A percentile compares a stretch with the other conserved stretches of the same genome.
phyloP scores from a whole-genome alignment of 2,888 invertebrate species.

The Aleiodes alternator region DNA sequence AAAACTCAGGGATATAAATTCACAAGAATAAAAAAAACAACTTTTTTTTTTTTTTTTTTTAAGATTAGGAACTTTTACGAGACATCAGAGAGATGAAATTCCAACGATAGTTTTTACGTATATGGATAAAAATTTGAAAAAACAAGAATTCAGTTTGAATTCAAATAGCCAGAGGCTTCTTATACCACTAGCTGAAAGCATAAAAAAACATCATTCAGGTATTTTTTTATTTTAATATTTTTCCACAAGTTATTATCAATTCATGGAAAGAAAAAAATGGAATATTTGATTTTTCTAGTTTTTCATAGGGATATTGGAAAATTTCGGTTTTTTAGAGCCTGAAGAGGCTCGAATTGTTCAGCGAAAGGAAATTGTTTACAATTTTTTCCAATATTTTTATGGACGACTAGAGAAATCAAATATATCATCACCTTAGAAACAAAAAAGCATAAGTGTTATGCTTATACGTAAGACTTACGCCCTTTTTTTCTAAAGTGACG shows the following conservation, averaged over 20 bases:
- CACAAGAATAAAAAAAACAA: not conserved
- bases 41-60: conserved; percentile 12
- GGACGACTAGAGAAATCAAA: too few species aligned
- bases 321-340: too few species aligned
- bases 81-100: conserved; percentile 57
- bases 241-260: not conserved
- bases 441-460: too few species aligned
- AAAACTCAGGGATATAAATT: not conserved
- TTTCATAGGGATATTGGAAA: too few species aligned
- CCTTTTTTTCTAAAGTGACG: too few species aligned
- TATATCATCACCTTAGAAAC: too few species aligned
- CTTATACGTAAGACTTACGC: too few species aligned
- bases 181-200: conserved; percentile 68
- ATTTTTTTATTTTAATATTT: conserved; percentile 19
- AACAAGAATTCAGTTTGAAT: conserved; percentile 64
- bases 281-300: too few species aligned
- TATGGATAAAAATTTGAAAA: conserved; percentile 52
- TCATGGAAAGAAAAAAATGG: not conserved
- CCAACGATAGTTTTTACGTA: conserved; percentile 68
- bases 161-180: conserved; percentile 67
- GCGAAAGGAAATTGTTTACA: too few species aligned
- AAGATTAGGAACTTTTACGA: conserved; percentile 64
- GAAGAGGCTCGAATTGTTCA: too few species aligned
- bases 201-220: conserved; percentile 8
- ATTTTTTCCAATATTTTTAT: too few species aligned